These are phyloP conservation scores for Coreoperca whiteheadi DNA, from an alignment of 2,113 vertebrate species.

Conservation along the genomic window DNA sequence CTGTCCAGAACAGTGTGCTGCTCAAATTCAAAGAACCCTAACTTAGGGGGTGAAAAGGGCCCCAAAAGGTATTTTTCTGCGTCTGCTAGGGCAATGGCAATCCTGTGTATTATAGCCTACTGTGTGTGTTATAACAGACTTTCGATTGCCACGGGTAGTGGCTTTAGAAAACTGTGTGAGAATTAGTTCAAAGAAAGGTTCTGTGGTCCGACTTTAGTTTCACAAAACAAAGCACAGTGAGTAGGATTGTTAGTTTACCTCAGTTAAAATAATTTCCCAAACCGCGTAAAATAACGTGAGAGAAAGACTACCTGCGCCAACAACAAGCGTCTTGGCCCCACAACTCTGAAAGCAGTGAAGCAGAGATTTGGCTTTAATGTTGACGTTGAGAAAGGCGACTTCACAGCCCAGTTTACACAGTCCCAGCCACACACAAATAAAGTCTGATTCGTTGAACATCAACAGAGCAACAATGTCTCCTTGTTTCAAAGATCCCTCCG, in stretches of 20 bases:
- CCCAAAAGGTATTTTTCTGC: background rate
- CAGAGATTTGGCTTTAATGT: constrained; percentile 84
- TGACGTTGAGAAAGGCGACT: constrained; percentile 92
- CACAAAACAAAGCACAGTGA: background rate
- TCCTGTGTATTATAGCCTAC: background rate
- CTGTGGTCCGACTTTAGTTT: background rate
- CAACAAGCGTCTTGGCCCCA: constrained; percentile 86
- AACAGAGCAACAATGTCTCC: constrained; percentile 89
- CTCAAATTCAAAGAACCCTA: background rate
- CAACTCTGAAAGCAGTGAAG: constrained; percentile 89
- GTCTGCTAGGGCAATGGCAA: background rate
- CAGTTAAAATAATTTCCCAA: background rate
- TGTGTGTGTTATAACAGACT: background rate
- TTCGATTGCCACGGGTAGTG: background rate
- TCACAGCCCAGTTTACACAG: constrained; percentile 90
- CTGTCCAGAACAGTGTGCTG: background rate
- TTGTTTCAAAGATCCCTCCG: constrained; percentile 66
- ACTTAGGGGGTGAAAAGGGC: background rate
- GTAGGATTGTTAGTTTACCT: background rate
- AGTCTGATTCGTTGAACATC: constrained; percentile 93
- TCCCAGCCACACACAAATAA: constrained; percentile 91
- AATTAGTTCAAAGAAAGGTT: background rate
- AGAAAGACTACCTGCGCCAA: constrained; percentile 88
- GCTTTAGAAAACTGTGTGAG: no score
- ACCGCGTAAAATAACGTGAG: background rate